Base-by-base conservation (phyloP, 2,113 vertebrate species). In the Lota lota region DNA sequence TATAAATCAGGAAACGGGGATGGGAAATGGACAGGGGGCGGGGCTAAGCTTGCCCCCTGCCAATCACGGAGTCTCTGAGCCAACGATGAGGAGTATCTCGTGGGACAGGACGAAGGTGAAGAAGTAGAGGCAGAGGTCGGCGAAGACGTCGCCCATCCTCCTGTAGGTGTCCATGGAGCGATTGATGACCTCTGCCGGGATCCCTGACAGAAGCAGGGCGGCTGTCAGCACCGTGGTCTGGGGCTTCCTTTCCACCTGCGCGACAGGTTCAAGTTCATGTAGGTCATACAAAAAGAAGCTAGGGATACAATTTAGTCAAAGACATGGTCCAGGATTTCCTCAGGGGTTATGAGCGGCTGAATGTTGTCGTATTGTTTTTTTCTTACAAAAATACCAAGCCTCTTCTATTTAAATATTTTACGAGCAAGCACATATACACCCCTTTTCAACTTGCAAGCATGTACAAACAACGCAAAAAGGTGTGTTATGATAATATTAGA, bases 141-240 rank as follows among this genome's bases (percentile, higher is more conserved):
- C 95, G 61, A 99, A 99, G 68, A 99, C 97, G 72, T 98, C 96
- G 16, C 95, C 95, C 97, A 99, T 98, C 89, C 94, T 95, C 88
- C 96, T 88, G 82, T 99, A 99, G 56, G 97, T 99, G 83, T 98
- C 96, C 95, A 98, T 96, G 33, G 96, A 99, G 78, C 96, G 95
- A 87, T 92, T 97, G 70, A 99, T 98, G 72, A 99, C 95, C 78
- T 99, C 97, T 0, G 95, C 94, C 0, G 97, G 97, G 85, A 99
- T 98, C 21, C 96, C 96, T 6, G 97, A 98, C 50, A 99, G 89
- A 6, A 99, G 74, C 63, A 98, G 94, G 36, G 97, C 97, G 16
- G 97, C 94, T 0, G 96, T 98, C 50, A 99, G 78, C 51, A 99
- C 94, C 0, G 97, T 99, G 0, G 95, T 97, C 92, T 95, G 92